Conservation (phyloP, 2,113 vertebrate species). For the Oreochromis tanganicae region DNA sequence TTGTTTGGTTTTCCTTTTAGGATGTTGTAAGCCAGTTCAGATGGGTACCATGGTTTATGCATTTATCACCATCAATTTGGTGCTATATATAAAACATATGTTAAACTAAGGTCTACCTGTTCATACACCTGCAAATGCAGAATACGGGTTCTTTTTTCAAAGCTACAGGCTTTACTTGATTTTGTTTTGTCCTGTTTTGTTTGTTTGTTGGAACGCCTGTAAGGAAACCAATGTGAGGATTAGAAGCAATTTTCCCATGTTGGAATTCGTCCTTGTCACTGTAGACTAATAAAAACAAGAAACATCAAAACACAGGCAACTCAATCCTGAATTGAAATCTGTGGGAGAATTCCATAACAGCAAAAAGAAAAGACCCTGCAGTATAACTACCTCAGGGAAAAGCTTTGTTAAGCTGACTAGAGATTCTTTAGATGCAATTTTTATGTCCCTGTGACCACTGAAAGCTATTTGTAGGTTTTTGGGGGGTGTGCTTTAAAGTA, state of each 20-base stretch:
- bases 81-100: neutral
- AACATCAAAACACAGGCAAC: no score
- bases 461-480: no score
- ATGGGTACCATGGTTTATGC: neutral
- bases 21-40: neutral
- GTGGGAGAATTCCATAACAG: no score
- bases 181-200: neutral
- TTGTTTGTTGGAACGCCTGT: neutral
- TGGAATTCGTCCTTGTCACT: no score
- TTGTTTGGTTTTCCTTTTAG: neutral
- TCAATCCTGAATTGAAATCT: no score
- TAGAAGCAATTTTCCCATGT: neutral
- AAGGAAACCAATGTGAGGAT: neutral
- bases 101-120: neutral
- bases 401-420: no score
- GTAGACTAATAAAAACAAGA: no score
- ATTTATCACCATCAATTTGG: neutral
- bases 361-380: no score
- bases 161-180: neutral
- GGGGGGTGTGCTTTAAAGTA: neutral
- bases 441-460: no score
- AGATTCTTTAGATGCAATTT: no score
- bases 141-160: neutral
- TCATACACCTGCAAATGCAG: neutral
- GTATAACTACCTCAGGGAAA: no score